A percentile compares a stretch with the other conserved stretches of the same genome.
phyloP scores from a whole-genome alignment of 2,888 invertebrate genomes.

The Gnatocerus cornutus region DNA sequence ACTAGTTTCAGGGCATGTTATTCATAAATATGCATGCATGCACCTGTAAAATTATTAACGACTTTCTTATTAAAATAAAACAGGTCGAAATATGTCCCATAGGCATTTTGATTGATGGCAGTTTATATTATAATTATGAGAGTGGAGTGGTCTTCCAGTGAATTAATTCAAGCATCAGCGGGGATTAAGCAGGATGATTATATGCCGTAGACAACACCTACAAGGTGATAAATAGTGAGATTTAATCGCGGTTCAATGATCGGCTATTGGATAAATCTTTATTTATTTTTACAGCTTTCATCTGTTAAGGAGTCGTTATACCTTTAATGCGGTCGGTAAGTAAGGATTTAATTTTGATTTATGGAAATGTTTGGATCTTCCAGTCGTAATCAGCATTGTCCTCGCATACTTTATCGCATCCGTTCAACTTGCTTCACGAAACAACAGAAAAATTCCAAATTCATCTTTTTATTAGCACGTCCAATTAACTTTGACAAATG shows the following conservation, averaged over 20 bases:
- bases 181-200: constrained; percentile 46
- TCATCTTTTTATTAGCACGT: constrained; percentile 46
- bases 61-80: constrained; percentile 50
- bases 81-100: constrained; percentile 49
- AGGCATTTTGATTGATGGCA: constrained; percentile 49
- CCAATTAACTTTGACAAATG: constrained; percentile 52
- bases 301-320: constrained; percentile 56
- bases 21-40: constrained; percentile 54
- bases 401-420: constrained; percentile 30
- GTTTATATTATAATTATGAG: constrained; percentile 51
- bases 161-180: constrained; percentile 49
- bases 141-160: constrained; percentile 46
- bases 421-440: constrained; percentile 14
- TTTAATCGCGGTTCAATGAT: constrained; percentile 51
- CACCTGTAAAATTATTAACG: constrained; percentile 53
- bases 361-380: constrained; percentile 40
- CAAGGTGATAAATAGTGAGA: constrained; percentile 52
- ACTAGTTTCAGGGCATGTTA: constrained; percentile 33
- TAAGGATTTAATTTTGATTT: constrained; percentile 57
- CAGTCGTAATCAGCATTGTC: constrained; percentile 55
- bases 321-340: constrained; percentile 58
- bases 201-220: constrained; percentile 51
- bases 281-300: constrained; percentile 49
- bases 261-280: constrained; percentile 50
- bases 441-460: constrained; percentile 33